A percentile compares a stretch with the other conserved stretches of the same genome.
phyloP scores from a whole-genome alignment of 2,888 invertebrate species.

The Drosophila imparisetae region DNA sequence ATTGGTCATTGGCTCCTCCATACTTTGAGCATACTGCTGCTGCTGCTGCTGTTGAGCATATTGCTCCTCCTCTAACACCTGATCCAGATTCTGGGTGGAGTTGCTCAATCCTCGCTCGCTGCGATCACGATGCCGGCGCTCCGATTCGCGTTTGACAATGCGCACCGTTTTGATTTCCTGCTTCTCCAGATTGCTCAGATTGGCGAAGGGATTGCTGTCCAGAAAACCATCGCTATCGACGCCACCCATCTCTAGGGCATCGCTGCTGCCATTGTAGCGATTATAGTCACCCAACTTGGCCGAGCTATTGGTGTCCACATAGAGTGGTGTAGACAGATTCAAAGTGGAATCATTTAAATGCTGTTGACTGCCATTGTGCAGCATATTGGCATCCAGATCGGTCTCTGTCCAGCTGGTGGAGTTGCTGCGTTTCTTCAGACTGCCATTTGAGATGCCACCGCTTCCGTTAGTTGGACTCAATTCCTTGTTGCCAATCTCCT shows the following conservation, averaged over 20 bases:
- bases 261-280: conserved; percentile 83
- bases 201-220: conserved; percentile 85
- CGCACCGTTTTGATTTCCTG: conserved; percentile 96
- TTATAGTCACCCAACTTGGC: conserved; percentile 80
- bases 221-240: conserved; percentile 84
- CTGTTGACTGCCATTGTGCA: conserved; percentile 90
- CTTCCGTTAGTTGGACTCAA: conserved; percentile 55
- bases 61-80: conserved; percentile 84
- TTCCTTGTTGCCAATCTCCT: conserved; percentile 86
- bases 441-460: conserved; percentile 56
- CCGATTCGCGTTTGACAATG: conserved; percentile 96
- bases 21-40: conserved; percentile 59
- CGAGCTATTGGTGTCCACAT: conserved; percentile 87
- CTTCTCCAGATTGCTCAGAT: conserved; percentile 91
- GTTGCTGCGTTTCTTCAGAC: conserved; percentile 87
- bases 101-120: conserved; percentile 87
- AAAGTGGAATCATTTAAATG: conserved; percentile 85
- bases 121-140: conserved; percentile 92
- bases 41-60: conserved; percentile 60
- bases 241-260: conserved; percentile 83
- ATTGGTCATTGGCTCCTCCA: conserved; percentile 77
- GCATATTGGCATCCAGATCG: conserved; percentile 90
- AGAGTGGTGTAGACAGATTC: conserved; percentile 87
- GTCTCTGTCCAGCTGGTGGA: conserved; percentile 93
- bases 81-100: conserved; percentile 84